Base-by-base conservation (phyloP, 2,888 invertebrate genomes). In the Meganola albula region DNA sequence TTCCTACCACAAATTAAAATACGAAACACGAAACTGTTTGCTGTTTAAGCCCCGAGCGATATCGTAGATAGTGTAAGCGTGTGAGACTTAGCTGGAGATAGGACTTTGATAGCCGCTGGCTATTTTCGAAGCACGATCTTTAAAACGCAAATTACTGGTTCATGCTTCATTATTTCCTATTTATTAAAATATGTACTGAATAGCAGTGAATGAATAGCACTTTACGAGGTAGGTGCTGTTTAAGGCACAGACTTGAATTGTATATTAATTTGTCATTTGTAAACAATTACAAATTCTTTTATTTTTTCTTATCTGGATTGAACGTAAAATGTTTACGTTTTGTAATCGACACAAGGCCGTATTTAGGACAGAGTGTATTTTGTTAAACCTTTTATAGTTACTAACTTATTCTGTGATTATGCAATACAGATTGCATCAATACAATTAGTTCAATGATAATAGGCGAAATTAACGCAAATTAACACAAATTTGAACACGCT, bases 41-140 rank as follows among this genome's bases (percentile, higher is more conserved):
- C 24, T 21, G 20, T 51, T 44, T 38, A 51, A 47, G 50, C 54
- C 52, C 40, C 41, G 43, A 48, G 58, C 49, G 43, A 44, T 56
- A 56, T 44, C 44, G 56, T 56, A 53, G 56, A 52, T 37, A 43
- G 51, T 42, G 51, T 34, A 53, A 50, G 41, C 42, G 62, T 71
- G 71, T 73, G 72, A 70, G 72, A 67, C 69, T 59, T 59, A 49
- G 48, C 45, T 52, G 32, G 44, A 57, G 66, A 65, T 69, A 63
- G 60, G 48, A 56, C 58, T 57, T 52, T 46, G 57, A 61, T 62
- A 57, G 58, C 70, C 45, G 37, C 41, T 42, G 63, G 67, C 60
- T 53, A 54, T 64, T 61, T 59, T 55, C 43, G 52, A 61, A 54
- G 49, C 63, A 66, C 65, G 62, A 60, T 44, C 43, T 40, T 49